Percentiles rank a stretch among this genome's conserved stretches.
phyloP scores from a whole-genome alignment of 2,888 invertebrate genomes.

The Parnassius apollo region DNA sequence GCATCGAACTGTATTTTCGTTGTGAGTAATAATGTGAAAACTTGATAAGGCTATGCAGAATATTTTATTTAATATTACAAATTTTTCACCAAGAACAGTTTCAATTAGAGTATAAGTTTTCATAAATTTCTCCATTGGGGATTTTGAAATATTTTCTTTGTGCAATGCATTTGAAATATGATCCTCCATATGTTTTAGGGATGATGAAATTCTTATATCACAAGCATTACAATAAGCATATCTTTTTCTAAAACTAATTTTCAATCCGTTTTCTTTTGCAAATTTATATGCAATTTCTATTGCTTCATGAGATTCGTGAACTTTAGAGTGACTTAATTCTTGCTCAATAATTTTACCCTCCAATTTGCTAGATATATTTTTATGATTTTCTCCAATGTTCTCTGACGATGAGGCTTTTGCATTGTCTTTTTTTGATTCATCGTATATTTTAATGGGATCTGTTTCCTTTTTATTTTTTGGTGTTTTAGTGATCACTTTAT shows the following conservation, averaged over 20 bases:
- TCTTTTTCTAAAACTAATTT: slow-evolving; percentile 34
- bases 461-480: neutral
- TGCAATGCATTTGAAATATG: slow-evolving; percentile 34
- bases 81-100: neutral
- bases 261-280: slow-evolving; percentile 38
- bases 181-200: slow-evolving; percentile 41
- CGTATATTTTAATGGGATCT: neutral
- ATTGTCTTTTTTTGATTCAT: neutral
- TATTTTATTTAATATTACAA: slow-evolving; percentile 39
- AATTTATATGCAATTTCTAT: slow-evolving; percentile 28
- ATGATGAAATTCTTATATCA: slow-evolving; percentile 37
- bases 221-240: slow-evolving; percentile 41
- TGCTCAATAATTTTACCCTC: too few relatives aligned
- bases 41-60: slow-evolving; percentile 36
- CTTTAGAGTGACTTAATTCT: too few relatives aligned
- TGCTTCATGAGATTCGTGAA: slow-evolving; percentile 15
- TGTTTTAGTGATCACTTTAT: neutral
- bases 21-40: slow-evolving; percentile 33
- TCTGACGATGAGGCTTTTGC: neutral
- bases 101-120: neutral
- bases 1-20: slow-evolving; percentile 32
- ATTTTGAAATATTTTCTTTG: slow-evolving; percentile 16
- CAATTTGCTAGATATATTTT: neutral
- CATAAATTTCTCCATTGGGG: neutral
- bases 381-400: neutral